Evolutionary conservation across 2,113 vertebrate genomes (phyloP).

Genomic region (Heterocephalus glaber): DNA sequence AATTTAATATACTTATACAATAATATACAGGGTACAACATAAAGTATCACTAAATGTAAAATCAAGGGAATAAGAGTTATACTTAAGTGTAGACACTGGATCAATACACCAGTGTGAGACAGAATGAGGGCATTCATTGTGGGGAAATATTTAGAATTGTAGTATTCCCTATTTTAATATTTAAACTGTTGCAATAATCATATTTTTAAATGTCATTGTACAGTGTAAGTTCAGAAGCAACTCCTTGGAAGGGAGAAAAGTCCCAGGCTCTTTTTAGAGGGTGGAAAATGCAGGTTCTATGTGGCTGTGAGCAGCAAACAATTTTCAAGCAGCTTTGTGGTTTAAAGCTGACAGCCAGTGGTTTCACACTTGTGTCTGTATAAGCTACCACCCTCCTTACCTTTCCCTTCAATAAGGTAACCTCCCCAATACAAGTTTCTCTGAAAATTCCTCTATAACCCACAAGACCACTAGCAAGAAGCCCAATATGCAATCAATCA

Average conservation of each 20-base stretch:
- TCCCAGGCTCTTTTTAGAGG: not conserved
- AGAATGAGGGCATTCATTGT: not conserved
- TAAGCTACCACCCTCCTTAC: not conserved
- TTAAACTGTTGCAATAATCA: not conserved
- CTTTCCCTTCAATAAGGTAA: not conserved
- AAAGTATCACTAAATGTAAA: not conserved
- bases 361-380: not conserved
- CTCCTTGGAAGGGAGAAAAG: not conserved
- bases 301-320: too few species aligned
- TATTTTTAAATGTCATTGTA: not conserved
- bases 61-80: not conserved
- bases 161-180: not conserved
- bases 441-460: not conserved
- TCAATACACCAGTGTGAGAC: not conserved
- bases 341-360: not conserved
- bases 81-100: accelerated
- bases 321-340: too few species aligned
- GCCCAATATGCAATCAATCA: not conserved
- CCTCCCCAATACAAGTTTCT: not conserved
- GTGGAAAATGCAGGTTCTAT: not conserved
- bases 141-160: not conserved
- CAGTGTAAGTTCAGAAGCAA: not conserved
- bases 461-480: not conserved
- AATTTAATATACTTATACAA: not conserved
- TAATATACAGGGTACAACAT: not conserved